These are phyloP conservation scores for Callyntrura guangdongensis DNA, from an alignment of 2,888 invertebrate species.

Conservation along the genomic window DNA sequence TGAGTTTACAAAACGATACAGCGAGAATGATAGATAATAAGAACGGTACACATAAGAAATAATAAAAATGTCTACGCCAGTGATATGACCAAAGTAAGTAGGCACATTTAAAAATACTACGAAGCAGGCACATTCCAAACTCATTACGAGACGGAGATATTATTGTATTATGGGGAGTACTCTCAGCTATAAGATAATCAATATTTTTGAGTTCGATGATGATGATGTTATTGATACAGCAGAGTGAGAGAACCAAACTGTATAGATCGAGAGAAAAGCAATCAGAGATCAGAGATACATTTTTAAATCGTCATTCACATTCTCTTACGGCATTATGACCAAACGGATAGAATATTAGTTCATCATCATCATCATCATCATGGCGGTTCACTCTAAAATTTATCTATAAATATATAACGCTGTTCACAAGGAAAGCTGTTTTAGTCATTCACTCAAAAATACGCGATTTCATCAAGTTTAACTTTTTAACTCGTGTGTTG, in stretches of 20 bases:
- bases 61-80: conserved; percentile 33
- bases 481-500: neutral
- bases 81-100: neutral
- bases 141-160: neutral
- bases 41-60: conserved; percentile 1
- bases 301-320: conserved; percentile 66
- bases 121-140: neutral
- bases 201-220: no score
- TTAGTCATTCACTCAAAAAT: neutral
- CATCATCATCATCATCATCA: no score
- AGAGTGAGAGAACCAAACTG: neutral
- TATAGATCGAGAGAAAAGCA: conserved; percentile 23
- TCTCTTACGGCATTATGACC: conserved; percentile 54
- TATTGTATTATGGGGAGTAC: neutral
- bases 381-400: conserved; percentile 10
- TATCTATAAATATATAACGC: no score
- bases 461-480: conserved; percentile 16
- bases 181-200: no score
- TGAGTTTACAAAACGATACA: neutral
- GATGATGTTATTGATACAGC: no score
- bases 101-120: neutral
- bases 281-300: conserved; percentile 39
- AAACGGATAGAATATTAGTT: neutral
- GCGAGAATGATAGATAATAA: neutral
- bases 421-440: no score